These are phyloP conservation scores for Gymnothorax javanicus DNA, from an alignment of 2,797 vertebrate species.

Conservation along the genomic window DNA sequence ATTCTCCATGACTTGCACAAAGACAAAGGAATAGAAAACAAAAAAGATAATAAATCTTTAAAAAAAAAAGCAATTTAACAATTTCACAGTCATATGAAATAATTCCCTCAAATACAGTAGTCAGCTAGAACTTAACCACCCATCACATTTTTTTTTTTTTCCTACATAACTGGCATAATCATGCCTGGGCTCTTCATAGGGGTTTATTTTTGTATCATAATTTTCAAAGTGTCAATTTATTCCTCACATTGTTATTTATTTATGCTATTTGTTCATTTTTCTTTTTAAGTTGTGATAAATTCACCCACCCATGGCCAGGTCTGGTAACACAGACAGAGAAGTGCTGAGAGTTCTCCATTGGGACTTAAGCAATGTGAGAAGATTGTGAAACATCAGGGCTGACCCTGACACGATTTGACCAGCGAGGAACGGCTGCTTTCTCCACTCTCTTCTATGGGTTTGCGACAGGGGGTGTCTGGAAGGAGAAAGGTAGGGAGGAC, in stretches of 20 bases:
- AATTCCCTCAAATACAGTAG: slow-evolving; percentile 23
- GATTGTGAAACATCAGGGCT: not conserved
- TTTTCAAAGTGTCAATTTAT: not conserved
- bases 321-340: not conserved
- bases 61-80: not conserved
- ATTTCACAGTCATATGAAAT: not conserved
- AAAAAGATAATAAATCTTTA: not conserved
- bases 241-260: not conserved
- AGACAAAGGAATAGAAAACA: not conserved
- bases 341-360: not conserved
- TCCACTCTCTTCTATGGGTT: slow-evolving; percentile 33
- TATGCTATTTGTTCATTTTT: not conserved
- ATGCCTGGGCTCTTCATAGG: not conserved
- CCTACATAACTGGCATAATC: not conserved
- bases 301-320: not conserved
- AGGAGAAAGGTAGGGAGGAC: not conserved
- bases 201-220: not conserved
- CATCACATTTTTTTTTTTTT: slow-evolving; percentile 6
- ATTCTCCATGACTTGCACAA: not conserved
- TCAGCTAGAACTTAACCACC: not conserved
- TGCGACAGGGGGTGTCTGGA: slow-evolving; percentile 19
- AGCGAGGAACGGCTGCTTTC: slow-evolving; percentile 28
- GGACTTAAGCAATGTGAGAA: not conserved
- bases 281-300: not conserved
- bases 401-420: slow-evolving; percentile 33